phyloP scores from a whole-genome alignment of 1,140 invertebrate genomes.

The Campodea augens region DNA sequence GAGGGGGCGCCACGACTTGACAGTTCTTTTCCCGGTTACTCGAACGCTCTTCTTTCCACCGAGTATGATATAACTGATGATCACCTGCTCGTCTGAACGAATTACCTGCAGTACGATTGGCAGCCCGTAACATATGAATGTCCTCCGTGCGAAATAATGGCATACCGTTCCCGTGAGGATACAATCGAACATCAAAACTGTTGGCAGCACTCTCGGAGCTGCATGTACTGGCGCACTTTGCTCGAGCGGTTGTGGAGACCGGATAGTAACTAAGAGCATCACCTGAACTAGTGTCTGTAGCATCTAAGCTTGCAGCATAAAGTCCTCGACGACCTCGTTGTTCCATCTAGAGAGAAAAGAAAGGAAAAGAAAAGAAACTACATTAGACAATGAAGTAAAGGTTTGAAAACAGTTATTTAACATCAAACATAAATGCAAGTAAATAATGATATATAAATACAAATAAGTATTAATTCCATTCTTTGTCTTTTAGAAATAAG shows the following conservation, averaged over 20 bases:
- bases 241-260: constrained; percentile 1
- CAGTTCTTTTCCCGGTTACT: neutral
- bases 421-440: too few relatives aligned
- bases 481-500: too few relatives aligned
- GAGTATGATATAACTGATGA: too few relatives aligned
- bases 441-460: too few relatives aligned
- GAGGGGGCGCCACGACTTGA: neutral
- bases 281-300: neutral
- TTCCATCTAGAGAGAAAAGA: neutral
- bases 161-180: constrained; percentile 4
- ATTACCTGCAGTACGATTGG: neutral
- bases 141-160: too few relatives aligned
- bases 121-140: too few relatives aligned
- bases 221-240: constrained; percentile 18
- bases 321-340: neutral
- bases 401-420: too few relatives aligned
- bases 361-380: too few relatives aligned
- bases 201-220: constrained; percentile 22
- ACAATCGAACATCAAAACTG: constrained; percentile 20
- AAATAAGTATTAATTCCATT: too few relatives aligned
- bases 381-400: too few relatives aligned
- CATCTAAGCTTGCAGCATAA: neutral
- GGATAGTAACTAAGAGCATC: constrained; percentile 1
- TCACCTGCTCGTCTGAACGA: neutral
- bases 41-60: neutral